Evolutionary conservation across 2,797 vertebrate species (phyloP).

Genomic region (Trichosurus vulpecula): DNA sequence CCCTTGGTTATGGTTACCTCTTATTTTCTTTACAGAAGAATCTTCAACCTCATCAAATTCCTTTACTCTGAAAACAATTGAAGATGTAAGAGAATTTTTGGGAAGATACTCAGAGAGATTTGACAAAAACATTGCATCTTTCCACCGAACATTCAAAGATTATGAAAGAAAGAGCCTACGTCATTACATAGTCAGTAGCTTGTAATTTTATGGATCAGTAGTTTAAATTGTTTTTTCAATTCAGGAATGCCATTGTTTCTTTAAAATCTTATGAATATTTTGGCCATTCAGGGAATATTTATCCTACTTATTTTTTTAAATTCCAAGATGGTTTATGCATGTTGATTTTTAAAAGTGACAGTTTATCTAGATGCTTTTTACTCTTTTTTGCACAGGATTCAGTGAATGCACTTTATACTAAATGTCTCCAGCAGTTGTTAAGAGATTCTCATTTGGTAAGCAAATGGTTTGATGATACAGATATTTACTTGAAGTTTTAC

Average conservation of each 20-base stretch:
- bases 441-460: slow-evolving; percentile 96
- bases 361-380: not conserved
- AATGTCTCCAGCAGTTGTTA: slow-evolving; percentile 96
- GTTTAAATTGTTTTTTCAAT: slow-evolving; percentile 6
- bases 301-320: not conserved
- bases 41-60: slow-evolving; percentile 79
- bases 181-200: slow-evolving; percentile 93
- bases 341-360: not conserved
- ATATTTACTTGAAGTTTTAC: not conserved
- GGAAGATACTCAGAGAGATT: slow-evolving; percentile 92
- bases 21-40: slow-evolving; percentile 82
- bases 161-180: slow-evolving; percentile 94
- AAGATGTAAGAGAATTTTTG: slow-evolving; percentile 93
- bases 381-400: slow-evolving; percentile 88
- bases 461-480: not conserved
- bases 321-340: rapidly evolving
- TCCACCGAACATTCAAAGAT: slow-evolving; percentile 91
- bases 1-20: slow-evolving; percentile 47
- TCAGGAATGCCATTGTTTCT: not conserved
- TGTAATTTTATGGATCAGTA: not conserved
- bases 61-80: slow-evolving; percentile 91
- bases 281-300: not conserved
- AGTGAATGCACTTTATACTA: slow-evolving; percentile 94
- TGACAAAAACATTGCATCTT: slow-evolving; percentile 90
- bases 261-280: not conserved